phyloP scores from a whole-genome alignment of 2,113 vertebrate species.

The Paedocypris sp. region DNA sequence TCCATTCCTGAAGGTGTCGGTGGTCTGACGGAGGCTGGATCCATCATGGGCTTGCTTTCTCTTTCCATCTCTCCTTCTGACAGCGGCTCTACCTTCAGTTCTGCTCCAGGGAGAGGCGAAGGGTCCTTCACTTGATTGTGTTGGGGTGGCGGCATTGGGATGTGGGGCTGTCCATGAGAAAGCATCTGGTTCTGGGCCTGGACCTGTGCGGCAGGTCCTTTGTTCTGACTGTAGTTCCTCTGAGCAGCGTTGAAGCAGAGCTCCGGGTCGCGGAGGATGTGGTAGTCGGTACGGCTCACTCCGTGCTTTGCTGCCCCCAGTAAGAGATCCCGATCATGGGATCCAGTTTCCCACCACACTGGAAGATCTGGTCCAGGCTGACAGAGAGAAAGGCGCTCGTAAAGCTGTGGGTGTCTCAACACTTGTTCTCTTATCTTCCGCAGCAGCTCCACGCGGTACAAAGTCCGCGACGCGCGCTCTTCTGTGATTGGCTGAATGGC shows the following conservation, averaged over 20 bases:
- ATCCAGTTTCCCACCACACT: conserved; percentile 89
- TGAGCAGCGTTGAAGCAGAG: conserved; percentile 90
- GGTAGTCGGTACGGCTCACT: conserved; percentile 96
- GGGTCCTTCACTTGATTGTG: conserved; percentile 49
- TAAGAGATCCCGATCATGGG: conserved; percentile 88
- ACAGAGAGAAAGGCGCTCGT: conserved; percentile 81
- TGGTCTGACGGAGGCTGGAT: conserved; percentile 62
- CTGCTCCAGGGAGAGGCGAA: conserved; percentile 42
- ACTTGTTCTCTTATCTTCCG: conserved; percentile 95
- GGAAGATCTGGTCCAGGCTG: conserved; percentile 87
- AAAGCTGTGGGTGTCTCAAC: conserved; percentile 77
- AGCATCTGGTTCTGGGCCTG: conserved; percentile 28
- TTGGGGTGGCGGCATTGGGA: conserved; percentile 68
- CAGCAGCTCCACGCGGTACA: conserved; percentile 91
- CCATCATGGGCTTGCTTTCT: conserved; percentile 61
- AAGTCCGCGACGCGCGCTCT: conserved; percentile 88
- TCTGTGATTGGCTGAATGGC: conserved; percentile 96
- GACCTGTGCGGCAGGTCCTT: conserved; percentile 49
- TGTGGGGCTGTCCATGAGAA: conserved; percentile 48
- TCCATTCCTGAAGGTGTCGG: conserved; percentile 52
- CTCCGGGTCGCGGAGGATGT: conserved; percentile 93
- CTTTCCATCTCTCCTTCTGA: conserved; percentile 68
- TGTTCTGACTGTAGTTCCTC: conserved; percentile 84
- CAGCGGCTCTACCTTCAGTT: conserved; percentile 70
- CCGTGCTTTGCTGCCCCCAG: conserved; percentile 93